These are phyloP conservation scores for Procambarus virginalis DNA, from an alignment of 1,140 invertebrate genomes.

Conservation along the genomic window DNA sequence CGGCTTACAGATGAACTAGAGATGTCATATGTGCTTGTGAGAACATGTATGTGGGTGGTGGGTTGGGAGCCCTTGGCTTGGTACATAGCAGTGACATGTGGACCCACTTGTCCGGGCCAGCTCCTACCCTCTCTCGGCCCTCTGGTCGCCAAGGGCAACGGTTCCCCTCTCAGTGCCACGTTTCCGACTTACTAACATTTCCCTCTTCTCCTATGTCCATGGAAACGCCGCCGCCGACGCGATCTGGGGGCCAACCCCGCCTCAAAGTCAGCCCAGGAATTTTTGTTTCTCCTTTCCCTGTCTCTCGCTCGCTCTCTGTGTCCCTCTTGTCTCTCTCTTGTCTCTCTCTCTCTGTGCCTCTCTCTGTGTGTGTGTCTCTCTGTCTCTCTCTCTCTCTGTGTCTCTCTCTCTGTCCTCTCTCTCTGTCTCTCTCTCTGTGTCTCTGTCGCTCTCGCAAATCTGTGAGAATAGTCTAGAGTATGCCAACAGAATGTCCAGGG, in stretches of 20 bases:
- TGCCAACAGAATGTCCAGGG: too few species aligned
- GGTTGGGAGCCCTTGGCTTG: not conserved
- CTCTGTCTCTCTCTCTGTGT: too few species aligned
- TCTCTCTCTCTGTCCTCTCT: too few species aligned
- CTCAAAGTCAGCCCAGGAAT: not conserved
- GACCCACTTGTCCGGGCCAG: not conserved
- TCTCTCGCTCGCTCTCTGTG: not conserved
- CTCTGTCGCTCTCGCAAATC: too few species aligned
- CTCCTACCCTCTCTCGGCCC: not conserved
- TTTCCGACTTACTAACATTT: conserved; percentile 33
- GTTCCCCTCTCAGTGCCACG: conserved; percentile 20
- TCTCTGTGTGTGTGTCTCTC: too few species aligned
- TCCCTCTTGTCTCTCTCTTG: too few species aligned
- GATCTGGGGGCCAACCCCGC: not conserved
- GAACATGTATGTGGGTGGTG: not conserved
- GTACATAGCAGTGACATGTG: not conserved
- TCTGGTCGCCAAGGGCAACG: not conserved
- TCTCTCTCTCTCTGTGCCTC: too few species aligned
- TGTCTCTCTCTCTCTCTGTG: too few species aligned
- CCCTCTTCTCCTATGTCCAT: conserved; percentile 19
- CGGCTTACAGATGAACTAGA: too few species aligned
- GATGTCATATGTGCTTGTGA: not conserved
- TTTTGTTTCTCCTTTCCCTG: not conserved
- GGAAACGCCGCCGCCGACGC: not conserved
- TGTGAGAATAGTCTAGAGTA: too few species aligned